Conservation (phyloP, 2,113 vertebrate genomes). For the Rhynchomys soricoides region DNA sequence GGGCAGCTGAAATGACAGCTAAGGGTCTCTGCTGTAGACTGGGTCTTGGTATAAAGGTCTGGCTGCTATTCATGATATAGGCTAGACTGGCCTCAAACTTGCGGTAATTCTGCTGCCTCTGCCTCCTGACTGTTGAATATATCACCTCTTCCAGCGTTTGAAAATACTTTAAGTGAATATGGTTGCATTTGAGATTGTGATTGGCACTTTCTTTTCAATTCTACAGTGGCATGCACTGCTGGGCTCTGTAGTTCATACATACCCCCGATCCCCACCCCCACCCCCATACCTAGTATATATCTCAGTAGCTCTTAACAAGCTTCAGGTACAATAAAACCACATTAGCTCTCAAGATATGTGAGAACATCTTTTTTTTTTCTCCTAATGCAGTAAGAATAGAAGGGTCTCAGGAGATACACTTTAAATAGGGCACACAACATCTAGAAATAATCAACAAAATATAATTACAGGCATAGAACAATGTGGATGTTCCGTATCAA, state of each 20-base stretch:
- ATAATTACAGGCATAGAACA: slow-evolving; percentile 48
- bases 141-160: background rate
- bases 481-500: slow-evolving; percentile 44
- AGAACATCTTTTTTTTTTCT: slow-evolving; percentile 62
- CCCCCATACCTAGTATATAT: background rate
- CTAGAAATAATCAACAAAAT: slow-evolving; percentile 66
- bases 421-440: slow-evolving; percentile 57
- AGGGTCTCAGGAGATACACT: slow-evolving; percentile 43
- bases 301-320: slow-evolving; percentile 21
- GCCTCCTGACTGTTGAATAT: background rate
- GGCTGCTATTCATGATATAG: background rate
- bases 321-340: background rate
- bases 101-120: background rate
- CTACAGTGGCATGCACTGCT: background rate
- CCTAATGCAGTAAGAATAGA: slow-evolving; percentile 34
- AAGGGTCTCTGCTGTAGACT: background rate
- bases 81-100: background rate
- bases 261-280: too few species aligned
- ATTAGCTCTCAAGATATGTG: slow-evolving; percentile 26
- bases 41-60: background rate
- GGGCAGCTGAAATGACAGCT: background rate
- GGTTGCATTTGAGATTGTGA: background rate
- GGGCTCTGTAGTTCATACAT: background rate
- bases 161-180: background rate
- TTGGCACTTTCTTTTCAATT: background rate